phyloP scores from a whole-genome alignment of 2,888 invertebrate genomes.

The Cynaeus angustus region DNA sequence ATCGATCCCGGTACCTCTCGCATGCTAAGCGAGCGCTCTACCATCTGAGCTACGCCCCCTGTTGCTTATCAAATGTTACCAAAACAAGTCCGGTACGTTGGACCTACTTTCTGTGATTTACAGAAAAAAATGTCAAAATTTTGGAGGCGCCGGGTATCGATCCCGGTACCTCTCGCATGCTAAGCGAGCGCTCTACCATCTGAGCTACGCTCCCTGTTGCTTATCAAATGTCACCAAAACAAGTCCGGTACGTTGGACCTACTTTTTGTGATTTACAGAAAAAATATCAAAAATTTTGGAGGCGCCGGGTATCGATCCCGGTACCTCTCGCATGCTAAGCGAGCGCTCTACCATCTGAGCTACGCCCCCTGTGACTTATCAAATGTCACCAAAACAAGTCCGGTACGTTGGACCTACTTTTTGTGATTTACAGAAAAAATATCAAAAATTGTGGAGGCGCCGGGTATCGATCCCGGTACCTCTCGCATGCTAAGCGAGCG shows the following conservation, averaged over 20 bases:
- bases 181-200: conserved; percentile 76
- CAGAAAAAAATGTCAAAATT: no score
- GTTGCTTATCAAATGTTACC: no score
- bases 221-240: no score
- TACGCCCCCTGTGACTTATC: conserved; percentile 64
- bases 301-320: conserved; percentile 73
- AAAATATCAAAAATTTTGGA: no score
- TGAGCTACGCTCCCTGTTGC: conserved; percentile 71
- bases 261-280: no score
- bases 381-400: not conserved
- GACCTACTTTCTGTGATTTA: no score
- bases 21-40: conserved; percentile 76
- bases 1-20: conserved; percentile 76
- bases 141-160: conserved; percentile 72
- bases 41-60: conserved; percentile 74
- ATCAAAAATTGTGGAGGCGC: conserved; percentile 63
- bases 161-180: conserved; percentile 76
- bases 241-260: no score
- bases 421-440: no score
- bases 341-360: conserved; percentile 76
- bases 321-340: conserved; percentile 76
- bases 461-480: conserved; percentile 75
- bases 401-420: no score
- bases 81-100: no score
- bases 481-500: conserved; percentile 76